A percentile compares a stretch with the other conserved stretches of the same genome.
Conservation (phyloP, 2,113 vertebrate genomes). For the Tamias sibiricus region DNA sequence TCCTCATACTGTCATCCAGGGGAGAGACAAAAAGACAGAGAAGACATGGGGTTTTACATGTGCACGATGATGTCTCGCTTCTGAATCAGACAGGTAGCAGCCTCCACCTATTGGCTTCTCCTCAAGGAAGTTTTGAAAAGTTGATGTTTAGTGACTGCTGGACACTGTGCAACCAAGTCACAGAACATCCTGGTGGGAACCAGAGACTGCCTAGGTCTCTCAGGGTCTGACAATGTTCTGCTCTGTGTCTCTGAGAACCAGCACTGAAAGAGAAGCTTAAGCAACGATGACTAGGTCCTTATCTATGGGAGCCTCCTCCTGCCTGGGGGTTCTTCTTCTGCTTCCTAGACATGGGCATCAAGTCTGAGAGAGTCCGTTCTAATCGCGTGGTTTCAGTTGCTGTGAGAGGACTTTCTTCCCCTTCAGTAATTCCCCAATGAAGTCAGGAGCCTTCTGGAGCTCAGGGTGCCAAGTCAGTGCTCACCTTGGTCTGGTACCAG, state of each 20-base stretch:
- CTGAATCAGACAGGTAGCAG: accelerated
- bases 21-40: not conserved
- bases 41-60: accelerated
- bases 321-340: not conserved
- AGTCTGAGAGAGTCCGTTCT: not conserved
- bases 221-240: not conserved
- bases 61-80: accelerated
- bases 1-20: constrained; percentile 83
- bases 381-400: accelerated
- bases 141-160: accelerated
- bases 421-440: no score
- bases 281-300: not conserved
- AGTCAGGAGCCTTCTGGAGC: not conserved
- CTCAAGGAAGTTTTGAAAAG: not conserved
- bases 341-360: accelerated
- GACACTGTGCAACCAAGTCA: not conserved
- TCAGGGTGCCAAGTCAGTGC: not conserved
- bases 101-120: not conserved
- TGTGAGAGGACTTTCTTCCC: accelerated
- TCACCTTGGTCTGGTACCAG: constrained; percentile 94
- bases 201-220: accelerated
- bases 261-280: not conserved
- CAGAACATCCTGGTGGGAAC: no score
- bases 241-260: not conserved
- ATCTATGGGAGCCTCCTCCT: not conserved